Percentiles rank a stretch among this genome's conserved stretches.
Evolutionary conservation across 2,888 invertebrate species (phyloP).

Genomic region (Hofmannophila pseudospretella): DNA sequence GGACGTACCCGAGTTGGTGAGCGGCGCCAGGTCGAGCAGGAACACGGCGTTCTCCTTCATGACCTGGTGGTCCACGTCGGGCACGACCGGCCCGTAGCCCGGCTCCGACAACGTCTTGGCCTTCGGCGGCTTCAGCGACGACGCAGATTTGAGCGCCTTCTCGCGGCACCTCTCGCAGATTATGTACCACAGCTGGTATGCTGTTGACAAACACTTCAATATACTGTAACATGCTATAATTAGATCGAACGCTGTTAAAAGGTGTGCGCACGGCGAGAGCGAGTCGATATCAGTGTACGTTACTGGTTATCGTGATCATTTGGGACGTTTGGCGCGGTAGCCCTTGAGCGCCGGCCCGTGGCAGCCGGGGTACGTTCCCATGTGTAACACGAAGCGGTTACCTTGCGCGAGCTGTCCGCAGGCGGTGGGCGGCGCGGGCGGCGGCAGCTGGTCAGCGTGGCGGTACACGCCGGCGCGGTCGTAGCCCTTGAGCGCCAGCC

Average conservation of each 20-base stretch:
- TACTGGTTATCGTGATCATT: no score
- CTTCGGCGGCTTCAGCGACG: constrained; percentile 52
- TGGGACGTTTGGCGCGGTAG: no score
- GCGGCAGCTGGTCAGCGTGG: constrained; percentile 66
- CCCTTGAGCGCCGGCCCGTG: no score
- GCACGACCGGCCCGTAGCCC: constrained; percentile 22
- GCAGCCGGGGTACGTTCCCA: no score
- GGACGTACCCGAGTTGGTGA: constrained; percentile 74
- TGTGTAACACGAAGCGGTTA: no score
- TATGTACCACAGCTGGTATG: constrained; percentile 91
- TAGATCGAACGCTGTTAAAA: no score
- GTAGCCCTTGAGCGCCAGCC: constrained; percentile 92
- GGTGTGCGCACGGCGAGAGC: no score
- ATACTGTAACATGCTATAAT: neutral
- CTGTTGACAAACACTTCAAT: constrained; percentile 33
- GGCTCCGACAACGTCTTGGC: constrained; percentile 37
- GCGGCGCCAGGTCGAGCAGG: constrained; percentile 91
- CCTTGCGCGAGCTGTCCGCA: constrained; percentile 61
- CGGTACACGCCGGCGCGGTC: constrained; percentile 93
- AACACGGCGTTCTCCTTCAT: constrained; percentile 97
- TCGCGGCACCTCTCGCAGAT: constrained; percentile 95
- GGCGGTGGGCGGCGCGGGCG: constrained; percentile 26
- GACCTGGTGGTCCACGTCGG: constrained; percentile 76
- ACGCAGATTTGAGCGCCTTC: constrained; percentile 73
- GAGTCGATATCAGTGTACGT: no score